These are phyloP conservation scores for Sternotherus odoratus DNA, from an alignment of 2,797 vertebrate genomes.

Conservation along the genomic window DNA sequence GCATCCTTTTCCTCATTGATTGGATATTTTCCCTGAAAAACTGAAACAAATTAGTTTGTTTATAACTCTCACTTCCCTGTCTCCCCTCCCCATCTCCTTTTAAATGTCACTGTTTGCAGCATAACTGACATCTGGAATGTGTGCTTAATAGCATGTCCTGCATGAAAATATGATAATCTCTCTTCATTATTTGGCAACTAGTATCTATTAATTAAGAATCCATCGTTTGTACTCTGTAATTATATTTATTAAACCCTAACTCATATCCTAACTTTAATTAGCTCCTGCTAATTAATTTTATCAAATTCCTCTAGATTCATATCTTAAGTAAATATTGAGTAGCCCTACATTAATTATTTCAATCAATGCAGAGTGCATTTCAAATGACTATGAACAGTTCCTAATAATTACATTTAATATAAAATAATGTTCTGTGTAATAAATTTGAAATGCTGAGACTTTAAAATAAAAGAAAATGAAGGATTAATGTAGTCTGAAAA, in stretches of 20 bases:
- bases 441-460: slow-evolving; percentile 74
- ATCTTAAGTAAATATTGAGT: slow-evolving; percentile 88
- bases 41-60: slow-evolving; percentile 54
- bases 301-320: slow-evolving; percentile 84
- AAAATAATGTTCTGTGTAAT: slow-evolving; percentile 79
- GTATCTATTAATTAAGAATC: slow-evolving; percentile 85
- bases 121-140: slow-evolving; percentile 69
- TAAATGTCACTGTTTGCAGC: slow-evolving; percentile 56
- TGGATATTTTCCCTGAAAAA: slow-evolving; percentile 34
- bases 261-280: slow-evolving; percentile 87
- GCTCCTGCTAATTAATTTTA: slow-evolving; percentile 87
- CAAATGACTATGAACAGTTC: slow-evolving; percentile 78
- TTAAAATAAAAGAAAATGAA: slow-evolving; percentile 63
- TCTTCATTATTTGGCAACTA: slow-evolving; percentile 80
- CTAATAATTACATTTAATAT: slow-evolving; percentile 81
- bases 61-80: background rate
- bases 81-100: background rate
- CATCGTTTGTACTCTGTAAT: slow-evolving; percentile 82
- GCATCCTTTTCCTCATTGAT: slow-evolving; percentile 16
- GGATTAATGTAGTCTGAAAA: slow-evolving; percentile 11
- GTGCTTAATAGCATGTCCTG: slow-evolving; percentile 76
- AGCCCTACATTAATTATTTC: slow-evolving; percentile 86
- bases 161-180: slow-evolving; percentile 79
- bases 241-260: slow-evolving; percentile 86
- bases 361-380: slow-evolving; percentile 83